Evolutionary conservation across 2,797 vertebrate genomes (phyloP), one percentile per base, ranked within the genome.

Genomic region (Coregonus ussuriensis): DNA sequence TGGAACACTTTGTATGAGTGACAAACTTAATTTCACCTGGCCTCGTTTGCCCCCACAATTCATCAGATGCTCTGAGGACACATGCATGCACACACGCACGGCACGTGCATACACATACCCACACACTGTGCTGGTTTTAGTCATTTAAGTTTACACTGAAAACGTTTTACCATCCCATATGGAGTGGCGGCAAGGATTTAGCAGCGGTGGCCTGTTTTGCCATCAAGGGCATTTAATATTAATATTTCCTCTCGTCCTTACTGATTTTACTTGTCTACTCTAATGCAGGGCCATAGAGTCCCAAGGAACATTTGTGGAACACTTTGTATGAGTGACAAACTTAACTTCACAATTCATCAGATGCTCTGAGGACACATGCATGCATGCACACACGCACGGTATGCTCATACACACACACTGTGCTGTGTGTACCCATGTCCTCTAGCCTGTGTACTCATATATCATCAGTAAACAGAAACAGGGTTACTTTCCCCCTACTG

Each of bases 381-480:
- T 25, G 15, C 47, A 53, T 1, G 13, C 35, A 73, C 7, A 37
- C 25, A 52, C 73, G 21, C 18, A 21, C 33, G 13, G 25, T 25
- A 25, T 25, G 25, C 25, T 25, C 65, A 13, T 53, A 72, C 54
- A 63, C 69, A 65, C 70, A 66, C 54, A 72, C 82, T 47, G 9
- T 47, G 41, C 84, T 78, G 65, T 74, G 13, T 62, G 81, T 56
- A 85, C 70, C 53, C 76, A 79, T 21, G 7, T 25, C 41, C 41
- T 2, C 9, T 52, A 68, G 84, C 81, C 86, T 21, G 29, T 81
- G 82, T 84, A 84, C 75, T 41, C 11, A 80, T 73, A 76, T 79
- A 63, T 87, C 79, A 80, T 4, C 37, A 72, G 66, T 86, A 74
- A 84, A 87, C 69, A 77, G 56, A 41, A 79, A 79, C 79, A 75